These are phyloP conservation scores for Euthynnus affinis DNA, from an alignment of 2,797 vertebrate species.

Conservation along the genomic window DNA sequence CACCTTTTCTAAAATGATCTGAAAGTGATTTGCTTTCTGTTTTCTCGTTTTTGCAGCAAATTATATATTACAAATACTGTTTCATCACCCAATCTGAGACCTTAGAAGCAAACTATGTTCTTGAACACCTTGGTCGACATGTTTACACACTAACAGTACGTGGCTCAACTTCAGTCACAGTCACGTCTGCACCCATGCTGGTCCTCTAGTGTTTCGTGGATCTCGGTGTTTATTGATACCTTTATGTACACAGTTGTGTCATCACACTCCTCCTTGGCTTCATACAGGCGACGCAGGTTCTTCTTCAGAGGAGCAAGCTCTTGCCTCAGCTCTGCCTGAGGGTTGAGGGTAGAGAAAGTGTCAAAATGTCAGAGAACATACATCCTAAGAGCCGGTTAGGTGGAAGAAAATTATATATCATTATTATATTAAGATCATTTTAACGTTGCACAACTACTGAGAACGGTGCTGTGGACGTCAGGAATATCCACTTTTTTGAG, in stretches of 20 bases:
- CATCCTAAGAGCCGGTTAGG: too few species aligned
- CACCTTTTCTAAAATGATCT: not conserved
- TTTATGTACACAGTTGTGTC: constrained; percentile 87
- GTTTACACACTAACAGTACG: constrained; percentile 64
- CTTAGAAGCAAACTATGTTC: not conserved
- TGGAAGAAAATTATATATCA: not conserved
- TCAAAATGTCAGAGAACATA: not conserved
- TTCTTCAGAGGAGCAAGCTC: constrained; percentile 85
- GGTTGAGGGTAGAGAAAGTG: not conserved
- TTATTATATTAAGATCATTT: not conserved
- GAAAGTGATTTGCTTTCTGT: not conserved
- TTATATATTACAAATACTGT: not conserved
- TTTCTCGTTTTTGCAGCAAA: not conserved
- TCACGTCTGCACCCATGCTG: constrained; percentile 7
- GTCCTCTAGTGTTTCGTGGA: constrained; percentile 29
- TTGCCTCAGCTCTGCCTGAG: constrained; percentile 79
- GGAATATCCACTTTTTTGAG: not conserved
- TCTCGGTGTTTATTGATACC: constrained; percentile 82
- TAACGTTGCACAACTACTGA: not conserved
- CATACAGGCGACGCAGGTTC: constrained; percentile 83
- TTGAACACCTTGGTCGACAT: constrained; percentile 25
- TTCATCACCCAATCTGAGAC: not conserved
- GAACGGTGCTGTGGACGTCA: not conserved
- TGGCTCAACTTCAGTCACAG: constrained; percentile 14
- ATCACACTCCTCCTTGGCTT: constrained; percentile 88